Conservation (phyloP, 1,140 invertebrate genomes). For the Achatina immaculata region DNA sequence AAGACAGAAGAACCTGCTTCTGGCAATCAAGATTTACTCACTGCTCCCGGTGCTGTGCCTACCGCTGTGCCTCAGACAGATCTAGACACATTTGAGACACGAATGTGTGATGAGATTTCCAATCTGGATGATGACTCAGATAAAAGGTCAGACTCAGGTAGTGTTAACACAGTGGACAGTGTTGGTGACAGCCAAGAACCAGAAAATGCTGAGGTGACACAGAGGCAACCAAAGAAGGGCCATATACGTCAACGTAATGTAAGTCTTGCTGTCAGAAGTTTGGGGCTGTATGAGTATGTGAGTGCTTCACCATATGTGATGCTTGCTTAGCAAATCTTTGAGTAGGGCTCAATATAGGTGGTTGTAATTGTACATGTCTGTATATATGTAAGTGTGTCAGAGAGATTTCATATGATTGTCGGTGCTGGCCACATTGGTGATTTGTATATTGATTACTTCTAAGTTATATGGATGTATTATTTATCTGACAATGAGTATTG, state of each 20-base stretch:
- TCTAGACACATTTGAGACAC: conserved; percentile 63
- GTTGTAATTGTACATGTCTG: too few relatives aligned
- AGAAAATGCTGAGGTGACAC: conserved; percentile 30
- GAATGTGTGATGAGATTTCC: conserved; percentile 51
- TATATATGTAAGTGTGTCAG: too few relatives aligned
- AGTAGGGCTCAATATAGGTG: too few relatives aligned
- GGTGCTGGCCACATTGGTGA: too few relatives aligned
- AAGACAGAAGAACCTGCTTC: background rate
- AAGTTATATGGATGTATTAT: too few relatives aligned
- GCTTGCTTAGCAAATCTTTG: too few relatives aligned
- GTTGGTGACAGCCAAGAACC: conserved; percentile 40
- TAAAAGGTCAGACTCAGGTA: conserved; percentile 59
- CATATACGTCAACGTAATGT: conserved; percentile 58
- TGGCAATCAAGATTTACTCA: background rate
- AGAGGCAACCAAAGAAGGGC: conserved; percentile 39
- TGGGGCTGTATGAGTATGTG: too few relatives aligned
- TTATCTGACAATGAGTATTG: too few relatives aligned
- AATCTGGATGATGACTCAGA: conserved; percentile 62
- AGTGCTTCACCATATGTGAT: too few relatives aligned
- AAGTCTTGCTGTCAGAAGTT: too few relatives aligned
- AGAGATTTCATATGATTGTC: too few relatives aligned
- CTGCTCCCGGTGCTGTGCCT: background rate
- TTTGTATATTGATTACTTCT: too few relatives aligned
- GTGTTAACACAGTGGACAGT: conserved; percentile 61
- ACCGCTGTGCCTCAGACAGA: conserved; percentile 59